Base-by-base conservation (phyloP, 92 coral and sea anemone genomes). In the Palythoa caribaeorum region DNA sequence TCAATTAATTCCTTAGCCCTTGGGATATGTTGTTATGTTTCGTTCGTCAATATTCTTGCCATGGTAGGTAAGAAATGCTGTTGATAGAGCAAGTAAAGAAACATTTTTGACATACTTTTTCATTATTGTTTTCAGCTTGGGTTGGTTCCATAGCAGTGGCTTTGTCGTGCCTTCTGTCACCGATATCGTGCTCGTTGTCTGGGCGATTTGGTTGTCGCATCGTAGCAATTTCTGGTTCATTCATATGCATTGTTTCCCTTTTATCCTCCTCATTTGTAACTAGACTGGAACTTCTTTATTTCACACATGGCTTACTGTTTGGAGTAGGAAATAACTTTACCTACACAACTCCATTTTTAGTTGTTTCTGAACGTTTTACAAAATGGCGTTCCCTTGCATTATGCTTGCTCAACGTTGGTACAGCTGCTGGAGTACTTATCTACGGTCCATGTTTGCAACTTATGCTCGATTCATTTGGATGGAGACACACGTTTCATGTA, bases 151-250 rank as follows among this genome's bases (percentile, higher is more conserved):
- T 20, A 20, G 84, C 71, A 44, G 12, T 1, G 0, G 7, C 66
- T 37, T 15, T 87, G 44, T 7, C 6, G 8, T 15, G 53, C 28
- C 11, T 87, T 2, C 38, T 87, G 52, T 84, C 57, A 13, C 90
- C 90, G n/a, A 35, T 87, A 7, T 73, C 65, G 17, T 73, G 77
- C n/a, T 77, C 86, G 3, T 20, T 87, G n/a, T 48, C 55, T 38
- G 80, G 79, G 63, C 77, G 85, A 53, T 78, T 69, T 78, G 86
- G 86, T 48, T 65, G 84, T 21, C 90, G 90, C 71, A 39, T n/a
- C 9, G 79, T 87, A 4, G 55, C 90, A 7, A 36, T 87, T 21
- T 60, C 38, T 50, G 90, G 90, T 15, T 62, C 85, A 38, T 16
- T 87, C 15, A n/a, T 87, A 14, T 87, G 75, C 40, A 51, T 54